A percentile compares a stretch with the other conserved stretches of the same genome.
These are phyloP conservation scores for Liolophura sinensis DNA, from an alignment of 1,140 invertebrate species.

Conservation along the genomic window DNA sequence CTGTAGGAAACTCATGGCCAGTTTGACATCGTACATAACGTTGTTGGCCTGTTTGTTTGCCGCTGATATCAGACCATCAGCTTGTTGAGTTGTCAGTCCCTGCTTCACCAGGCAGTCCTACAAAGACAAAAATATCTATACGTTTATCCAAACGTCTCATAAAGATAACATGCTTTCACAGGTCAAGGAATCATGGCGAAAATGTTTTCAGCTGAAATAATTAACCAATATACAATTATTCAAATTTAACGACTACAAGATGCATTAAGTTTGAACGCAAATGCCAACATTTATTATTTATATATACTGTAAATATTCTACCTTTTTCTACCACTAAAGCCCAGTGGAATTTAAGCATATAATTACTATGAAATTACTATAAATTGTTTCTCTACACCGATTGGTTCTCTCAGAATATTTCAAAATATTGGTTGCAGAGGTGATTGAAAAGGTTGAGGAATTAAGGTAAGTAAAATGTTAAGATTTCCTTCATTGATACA, in stretches of 20 bases:
- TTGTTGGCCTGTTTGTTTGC: slow-evolving; percentile 69
- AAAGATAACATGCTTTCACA: neutral
- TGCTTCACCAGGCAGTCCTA: slow-evolving; percentile 87
- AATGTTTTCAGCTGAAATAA: too few relatives aligned
- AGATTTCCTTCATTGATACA: too few relatives aligned
- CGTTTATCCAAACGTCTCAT: slow-evolving; percentile 12
- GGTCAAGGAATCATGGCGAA: neutral
- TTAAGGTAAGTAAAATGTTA: too few relatives aligned
- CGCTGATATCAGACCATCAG: slow-evolving; percentile 74
- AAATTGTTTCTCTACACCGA: neutral
- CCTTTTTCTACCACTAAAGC: too few relatives aligned
- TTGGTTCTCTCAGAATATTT: neutral
- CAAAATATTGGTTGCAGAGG: slow-evolving; percentile 56
- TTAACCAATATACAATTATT: too few relatives aligned
- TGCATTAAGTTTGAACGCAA: too few relatives aligned
- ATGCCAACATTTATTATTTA: too few relatives aligned
- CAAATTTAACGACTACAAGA: too few relatives aligned
- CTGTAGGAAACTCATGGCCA: slow-evolving; percentile 64
- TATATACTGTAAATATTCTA: too few relatives aligned
- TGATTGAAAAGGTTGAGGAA: neutral
- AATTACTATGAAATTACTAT: too few relatives aligned
- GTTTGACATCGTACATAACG: slow-evolving; percentile 71
- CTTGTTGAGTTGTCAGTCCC: slow-evolving; percentile 82
- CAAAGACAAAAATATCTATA: slow-evolving; percentile 19
- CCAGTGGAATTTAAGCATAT: too few relatives aligned